Conservation (phyloP, 2,113 vertebrate genomes). For the Ailurus styani region DNA sequence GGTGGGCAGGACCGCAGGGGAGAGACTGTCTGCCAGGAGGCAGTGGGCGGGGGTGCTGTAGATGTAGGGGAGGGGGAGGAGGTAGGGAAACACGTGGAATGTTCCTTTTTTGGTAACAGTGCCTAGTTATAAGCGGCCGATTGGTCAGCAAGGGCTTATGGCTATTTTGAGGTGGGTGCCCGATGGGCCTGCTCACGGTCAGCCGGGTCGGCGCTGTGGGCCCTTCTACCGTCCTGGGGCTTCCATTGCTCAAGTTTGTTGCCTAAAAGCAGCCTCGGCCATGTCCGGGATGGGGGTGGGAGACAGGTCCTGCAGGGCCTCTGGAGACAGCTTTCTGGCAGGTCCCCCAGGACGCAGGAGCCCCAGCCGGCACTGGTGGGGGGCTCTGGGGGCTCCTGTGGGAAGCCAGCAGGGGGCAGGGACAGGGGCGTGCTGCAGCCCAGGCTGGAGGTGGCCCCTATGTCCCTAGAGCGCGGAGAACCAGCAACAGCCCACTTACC, state of each 20-base stretch:
- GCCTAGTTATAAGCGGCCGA: not conserved
- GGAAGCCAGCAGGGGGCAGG: not conserved
- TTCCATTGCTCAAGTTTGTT: not conserved
- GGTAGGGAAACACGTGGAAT: not conserved
- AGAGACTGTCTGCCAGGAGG: not conserved
- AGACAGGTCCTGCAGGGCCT: not conserved
- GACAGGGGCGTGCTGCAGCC: not conserved
- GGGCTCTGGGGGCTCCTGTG: rapidly evolving
- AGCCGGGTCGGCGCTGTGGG: not conserved
- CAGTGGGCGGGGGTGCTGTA: not conserved
- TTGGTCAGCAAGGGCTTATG: not conserved
- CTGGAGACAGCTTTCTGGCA: not conserved
- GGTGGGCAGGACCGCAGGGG: not conserved
- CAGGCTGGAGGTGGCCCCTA: not conserved
- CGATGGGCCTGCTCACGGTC: not conserved
- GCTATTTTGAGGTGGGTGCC: not conserved
- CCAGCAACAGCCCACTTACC: not conserved
- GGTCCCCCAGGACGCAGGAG: not conserved
- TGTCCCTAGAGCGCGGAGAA: not conserved
- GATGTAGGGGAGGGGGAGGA: not conserved
- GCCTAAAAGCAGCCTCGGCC: not conserved
- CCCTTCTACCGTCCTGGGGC: not conserved
- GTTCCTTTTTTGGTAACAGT: not conserved
- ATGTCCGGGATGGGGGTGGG: not conserved
- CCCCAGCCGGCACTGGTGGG: not conserved